Evolutionary conservation across 2,797 vertebrate genomes (phyloP).

Genomic region (Zonotrichia albicollis): DNA sequence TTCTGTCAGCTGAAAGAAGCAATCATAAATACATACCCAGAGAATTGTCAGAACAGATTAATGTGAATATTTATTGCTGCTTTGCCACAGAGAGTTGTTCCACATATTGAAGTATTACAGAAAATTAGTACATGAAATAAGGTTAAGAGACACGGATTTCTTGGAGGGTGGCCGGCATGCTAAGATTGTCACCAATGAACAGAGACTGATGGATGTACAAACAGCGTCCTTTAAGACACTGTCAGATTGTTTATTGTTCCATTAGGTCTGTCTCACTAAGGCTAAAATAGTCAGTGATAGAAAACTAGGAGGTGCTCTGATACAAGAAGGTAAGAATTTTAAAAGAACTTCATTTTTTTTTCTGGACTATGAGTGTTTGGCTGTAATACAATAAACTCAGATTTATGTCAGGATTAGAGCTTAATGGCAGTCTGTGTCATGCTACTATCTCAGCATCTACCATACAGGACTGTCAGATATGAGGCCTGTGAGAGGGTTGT

Average conservation of each 20-base stretch:
- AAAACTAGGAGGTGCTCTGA: neutral
- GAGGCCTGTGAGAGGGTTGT: neutral
- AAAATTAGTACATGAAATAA: neutral
- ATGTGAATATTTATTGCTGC: neutral
- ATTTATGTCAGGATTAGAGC: neutral
- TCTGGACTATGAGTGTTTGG: neutral
- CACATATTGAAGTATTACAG: neutral
- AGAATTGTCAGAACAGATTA: constrained; percentile 2
- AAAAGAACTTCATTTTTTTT: accelerated
- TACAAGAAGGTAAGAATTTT: neutral
- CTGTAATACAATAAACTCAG: neutral
- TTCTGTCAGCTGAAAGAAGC: constrained; percentile 23
- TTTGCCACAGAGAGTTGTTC: constrained; percentile 9
- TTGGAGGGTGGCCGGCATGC: neutral
- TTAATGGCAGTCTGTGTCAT: neutral
- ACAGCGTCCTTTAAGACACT: neutral
- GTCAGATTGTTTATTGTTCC: neutral
- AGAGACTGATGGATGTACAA: neutral
- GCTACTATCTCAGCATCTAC: neutral
- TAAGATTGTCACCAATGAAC: neutral
- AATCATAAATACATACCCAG: constrained; percentile 28
- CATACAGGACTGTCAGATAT: neutral
- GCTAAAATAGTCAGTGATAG: neutral
- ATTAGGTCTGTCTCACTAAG: neutral
- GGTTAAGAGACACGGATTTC: neutral